Evolutionary conservation across 2,113 vertebrate species (phyloP), one percentile per base, ranked within the genome.

Genomic region (Rhizomys pruinosus): DNA sequence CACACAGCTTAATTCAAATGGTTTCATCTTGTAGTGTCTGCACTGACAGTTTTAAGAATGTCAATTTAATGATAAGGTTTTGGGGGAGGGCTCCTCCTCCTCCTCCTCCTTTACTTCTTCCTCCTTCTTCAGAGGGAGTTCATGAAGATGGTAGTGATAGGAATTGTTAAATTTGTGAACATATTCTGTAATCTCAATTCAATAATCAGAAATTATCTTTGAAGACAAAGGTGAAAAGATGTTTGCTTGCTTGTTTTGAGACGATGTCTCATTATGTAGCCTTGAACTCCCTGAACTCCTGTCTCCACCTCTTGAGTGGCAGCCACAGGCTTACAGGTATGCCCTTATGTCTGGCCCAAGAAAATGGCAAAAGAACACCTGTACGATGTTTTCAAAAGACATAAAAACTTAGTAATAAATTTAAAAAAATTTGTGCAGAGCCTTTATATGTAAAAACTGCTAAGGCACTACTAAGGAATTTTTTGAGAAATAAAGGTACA

Each of bases 401-500:
- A 32, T 84, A 85, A 85, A 86, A 71, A 74, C 12, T n/a, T 73
- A 55, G 16, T 5, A 72, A 87, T 78, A 42, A 77, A 87, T 79
- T 87, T 47, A 78, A 79, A 29, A 87, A 71, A 90, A 89, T 27
- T 27, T 85, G n/a, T 78, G 13, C 61, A 77, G 66, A 44, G 4
- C 20, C 44, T 74, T 87, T 29, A 37, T 20, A 73, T 12, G 63
- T 59, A 90, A 90, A 93, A 71, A n/a, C n/a, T n/a, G n/a, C 23
- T 61, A 82, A 57, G 5, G 19, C 22, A 92, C 39, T 87, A 7
- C 16, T 63, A 87, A 59, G 9, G 29, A 90, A 68, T 63, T 44
- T 42, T 61, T 78, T 94, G 59, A 92, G 74, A 87, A 92, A 44
- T 87, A 9, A 15, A 84, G 32, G 32, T 73, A 44, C 64, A 82